Evolutionary conservation across 2,113 vertebrate species (phyloP), one percentile per base, ranked within the genome.

Genomic region (Vanacampus margaritifer): DNA sequence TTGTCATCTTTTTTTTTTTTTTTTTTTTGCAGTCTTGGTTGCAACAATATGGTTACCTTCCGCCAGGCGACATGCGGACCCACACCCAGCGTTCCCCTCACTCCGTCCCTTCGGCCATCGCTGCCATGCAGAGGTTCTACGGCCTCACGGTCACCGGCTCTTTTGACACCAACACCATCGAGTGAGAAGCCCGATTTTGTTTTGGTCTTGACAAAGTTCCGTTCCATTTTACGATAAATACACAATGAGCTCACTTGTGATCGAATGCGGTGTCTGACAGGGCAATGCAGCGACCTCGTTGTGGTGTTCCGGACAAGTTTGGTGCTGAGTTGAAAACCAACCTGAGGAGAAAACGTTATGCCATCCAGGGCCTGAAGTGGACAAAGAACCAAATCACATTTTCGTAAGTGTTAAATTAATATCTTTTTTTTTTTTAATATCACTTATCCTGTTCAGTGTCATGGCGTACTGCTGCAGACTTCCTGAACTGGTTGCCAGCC

Each of bases 21-120:
- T 12, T 58, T 53, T 53, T 11, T 64, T 24, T 71, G 62, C 78
- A 97, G 95, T 93, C 88, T 61, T 97, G 95, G 95, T 88, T 97
- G 63, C 95, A 97, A 78, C 95, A 96, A 77, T 96, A 96, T 72
- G 95, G 95, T 11, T 96, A 97, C 90, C 90, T 97, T 64, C 95
- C 95, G n/a, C 95, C 95, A 0, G 95, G 95, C 17, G 94, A 97
- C 82, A 79, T 96, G 26, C 92, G 94, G 19, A 94, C 93, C 11
- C 94, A 95, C 69, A 85, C 92, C 11, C 90, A 92, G 46, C 94
- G 94, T 62, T 95, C 94, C 0, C 93, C 94, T 19, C 91, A 96
- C 54, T 94, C 94, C 4, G 70, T 97, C 50, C 73, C 91, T n/a
- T 92, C 92, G 3, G 95, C 95, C 69, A 91, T 97, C 1, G 75